Base-by-base conservation (phyloP, 2,797 vertebrate genomes). In the Micromesistius poutassou region DNA sequence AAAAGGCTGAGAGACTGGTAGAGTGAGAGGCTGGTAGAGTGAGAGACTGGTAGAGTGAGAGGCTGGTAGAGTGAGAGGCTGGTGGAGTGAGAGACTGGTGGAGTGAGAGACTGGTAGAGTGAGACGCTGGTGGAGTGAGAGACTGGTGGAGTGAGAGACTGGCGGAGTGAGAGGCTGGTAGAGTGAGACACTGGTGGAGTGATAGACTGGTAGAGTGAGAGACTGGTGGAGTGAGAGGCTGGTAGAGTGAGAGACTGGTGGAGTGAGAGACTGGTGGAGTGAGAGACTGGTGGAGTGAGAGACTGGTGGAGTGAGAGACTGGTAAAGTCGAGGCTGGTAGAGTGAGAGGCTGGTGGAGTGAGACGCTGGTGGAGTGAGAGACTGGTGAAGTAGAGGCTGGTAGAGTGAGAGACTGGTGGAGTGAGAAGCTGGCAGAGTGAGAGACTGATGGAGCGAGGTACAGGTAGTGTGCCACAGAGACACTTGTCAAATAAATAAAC, bases 401-500 rank as follows among this genome's bases (percentile, higher is more conserved):
- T 55, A 55, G 46, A 55, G 46, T 55, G 42, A 50, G 46, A 22
- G 14, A 19, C 46, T 19, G 46, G 46, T 22, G 22, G 46, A 50
- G 46, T 50, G 42, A 62, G 55, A 62, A 22, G 4, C 22, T 62
- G 55, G 55, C 8, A 6, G 55, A n/a, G 55, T n/a, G n/a, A 25
- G 22, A 62, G 55, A 8, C 55, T 62, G 55, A 5, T n/a, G 1
- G 55, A 68, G 62, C 28, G 62, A 68, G 62, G 62, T 28, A 66
- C n/a, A 66, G 62, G 10, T 25, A 62, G 7, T 55, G 46, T 5
- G 6, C 22, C 1, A 7, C 16, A 19, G 46, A 62, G 55, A 62
- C n/a, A 62, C 46, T 50, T 42, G 40, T 42, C 42, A 50, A 55
- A 55, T 55, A 55, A 55, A 55, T 62, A 62, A 62, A 62, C 55